These are phyloP conservation scores for Plectus sambesii DNA, from an alignment of 1,140 invertebrate genomes.

Conservation along the genomic window DNA sequence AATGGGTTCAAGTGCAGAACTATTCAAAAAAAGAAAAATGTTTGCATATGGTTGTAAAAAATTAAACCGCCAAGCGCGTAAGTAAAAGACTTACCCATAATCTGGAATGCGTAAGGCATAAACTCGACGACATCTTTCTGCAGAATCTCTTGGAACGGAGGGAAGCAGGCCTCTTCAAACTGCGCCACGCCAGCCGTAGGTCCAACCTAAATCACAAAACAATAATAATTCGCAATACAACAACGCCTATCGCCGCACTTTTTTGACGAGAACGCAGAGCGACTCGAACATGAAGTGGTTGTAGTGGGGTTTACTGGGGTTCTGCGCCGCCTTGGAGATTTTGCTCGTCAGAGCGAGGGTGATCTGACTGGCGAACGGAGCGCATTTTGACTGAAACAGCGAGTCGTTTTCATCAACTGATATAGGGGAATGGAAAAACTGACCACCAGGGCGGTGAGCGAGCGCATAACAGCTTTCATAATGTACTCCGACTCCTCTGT, in stretches of 20 bases:
- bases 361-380: constrained; percentile 18
- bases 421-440: too few relatives aligned
- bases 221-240: constrained; percentile 12
- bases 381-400: too few relatives aligned
- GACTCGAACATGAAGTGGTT: constrained; percentile 51
- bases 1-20: too few relatives aligned
- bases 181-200: constrained; percentile 8
- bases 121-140: constrained; percentile 57
- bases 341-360: constrained; percentile 15
- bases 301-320: constrained; percentile 50
- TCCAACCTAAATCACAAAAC: constrained; percentile 12
- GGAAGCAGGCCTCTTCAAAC: constrained; percentile 22
- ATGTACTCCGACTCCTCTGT: constrained; percentile 25
- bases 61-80: too few relatives aligned
- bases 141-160: constrained; percentile 27
- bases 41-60: too few relatives aligned
- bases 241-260: constrained; percentile 15
- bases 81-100: too few relatives aligned
- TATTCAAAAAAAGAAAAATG: too few relatives aligned
- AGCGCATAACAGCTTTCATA: constrained; percentile 32
- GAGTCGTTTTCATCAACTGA: too few relatives aligned
- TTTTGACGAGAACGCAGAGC: constrained; percentile 46
- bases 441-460: constrained; percentile 28
- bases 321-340: constrained; percentile 35
- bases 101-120: constrained; percentile 93